Base-by-base conservation (phyloP, 2,113 vertebrate species). In the Cranoglanis bouderius region DNA sequence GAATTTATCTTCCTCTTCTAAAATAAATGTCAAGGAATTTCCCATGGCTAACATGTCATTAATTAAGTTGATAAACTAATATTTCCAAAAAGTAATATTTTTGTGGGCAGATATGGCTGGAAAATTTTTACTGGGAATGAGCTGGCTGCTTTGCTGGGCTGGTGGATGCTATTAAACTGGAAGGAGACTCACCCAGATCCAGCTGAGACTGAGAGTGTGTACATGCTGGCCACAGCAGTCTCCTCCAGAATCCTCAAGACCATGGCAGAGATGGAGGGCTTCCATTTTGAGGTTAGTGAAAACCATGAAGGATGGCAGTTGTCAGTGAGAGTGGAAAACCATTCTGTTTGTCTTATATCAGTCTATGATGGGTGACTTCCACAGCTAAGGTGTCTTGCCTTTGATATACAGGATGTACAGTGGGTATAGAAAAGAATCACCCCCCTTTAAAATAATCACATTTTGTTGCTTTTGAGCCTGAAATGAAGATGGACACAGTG, bases 161-260 rank as follows among this genome's bases (percentile, higher is more conserved):
- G 98, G 98, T 99, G 98, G 98, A 97, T 99, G 97, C 96, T 98
- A 87, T 96, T 95, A 9, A 93, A 96, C 90, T 98, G 98, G 97
- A 97, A 96, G 90, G 93, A 96, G 88, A 95, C 72, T 14, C 92
- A 94, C 59, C 74, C 94, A 0, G 92, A 93, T 10, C 93, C 93
- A 13, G 93, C 94, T 0, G 96, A 97, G 0, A 92, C 94, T 29
- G 92, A 93, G 86, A 93, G 91, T 0, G 88, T 98, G 32, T 97
- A 96, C 93, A 99, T 99, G 98, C 81, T 99, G 90, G 97, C 97
- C 1, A 99, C 98, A 78, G 97, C 97, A 0, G 98, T 99, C 84
- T 99, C 98, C 85, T 99, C 98, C 0, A 97, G 97, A 94, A 97
- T 99, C 89, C 89, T 99, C 88, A 96, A 95, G 88, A 94, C 98